Evolutionary conservation across 2,113 vertebrate species (phyloP), one percentile per base, ranked within the genome.

Genomic region (Sapajus apella): DNA sequence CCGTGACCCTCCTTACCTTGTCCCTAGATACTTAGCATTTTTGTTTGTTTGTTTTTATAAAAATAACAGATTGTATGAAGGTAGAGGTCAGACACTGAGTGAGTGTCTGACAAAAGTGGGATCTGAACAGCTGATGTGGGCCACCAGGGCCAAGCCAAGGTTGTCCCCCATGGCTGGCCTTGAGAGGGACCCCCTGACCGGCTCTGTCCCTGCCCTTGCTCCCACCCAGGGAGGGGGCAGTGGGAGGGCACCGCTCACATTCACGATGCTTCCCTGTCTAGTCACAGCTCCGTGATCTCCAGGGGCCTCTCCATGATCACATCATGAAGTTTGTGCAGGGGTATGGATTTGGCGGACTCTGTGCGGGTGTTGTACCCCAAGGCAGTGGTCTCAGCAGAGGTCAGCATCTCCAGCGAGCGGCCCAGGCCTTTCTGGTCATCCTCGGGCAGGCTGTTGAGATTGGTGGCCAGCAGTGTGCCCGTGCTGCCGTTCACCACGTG

Each of bases 271-370:
- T n/a, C 64, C 98, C 2, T 98, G 37, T 97, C 98, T 98, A 91
- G 99, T 99, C 99, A 99, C 99, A 99, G 98, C 99, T 99, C 99
- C 0, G 99, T 99, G 98, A 99, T 99, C 97, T 99, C 99, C 98
- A 99, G 98, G 0, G 99, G 99, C 95, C 99, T 99, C 96, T 99
- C 98, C 56, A 99, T 98, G 98, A 99, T 99, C 85, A 98, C 98
- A 40, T 99, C 99, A 3, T 98, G 98, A 37, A 99, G 99, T 98
- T 99, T 99, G 99, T 99, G 99, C 98, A 99, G 97, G 0, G 99
- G 99, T 0, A 99, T 99, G 96, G 99, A 99, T 98, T 99, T 99
- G 98, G 99, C 99, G 0, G 99, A 99, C 98, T 99, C 99, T 0
- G 99, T 99, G 98, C 99, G 99, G 90, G 99, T 99, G 0, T 99